Evolutionary conservation across 1,140 invertebrate genomes (phyloP).

Genomic region (Sarcophaga peregrina): DNA sequence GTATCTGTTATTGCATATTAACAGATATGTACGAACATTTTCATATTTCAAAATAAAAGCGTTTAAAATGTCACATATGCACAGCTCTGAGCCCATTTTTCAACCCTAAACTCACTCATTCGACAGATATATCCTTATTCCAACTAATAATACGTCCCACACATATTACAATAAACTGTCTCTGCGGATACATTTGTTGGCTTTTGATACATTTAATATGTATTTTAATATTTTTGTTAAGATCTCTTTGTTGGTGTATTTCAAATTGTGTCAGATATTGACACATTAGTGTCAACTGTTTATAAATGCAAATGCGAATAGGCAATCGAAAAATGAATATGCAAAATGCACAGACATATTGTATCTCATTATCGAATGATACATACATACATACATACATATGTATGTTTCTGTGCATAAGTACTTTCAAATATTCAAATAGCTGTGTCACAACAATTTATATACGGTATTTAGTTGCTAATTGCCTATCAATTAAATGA

Average conservation of each 20-base stretch:
- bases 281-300: slow-evolving; percentile 32
- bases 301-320: slow-evolving; percentile 18
- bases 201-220: slow-evolving; percentile 14
- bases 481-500: slow-evolving; percentile 38
- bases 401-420: neutral
- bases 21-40: no score
- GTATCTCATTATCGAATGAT: neutral
- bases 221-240: slow-evolving; percentile 8
- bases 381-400: neutral
- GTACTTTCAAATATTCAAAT: neutral
- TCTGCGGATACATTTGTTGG: slow-evolving; percentile 9
- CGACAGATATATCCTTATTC: no score
- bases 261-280: slow-evolving; percentile 28
- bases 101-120: no score
- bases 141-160: no score
- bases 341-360: neutral
- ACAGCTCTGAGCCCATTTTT: no score
- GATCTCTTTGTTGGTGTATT: neutral
- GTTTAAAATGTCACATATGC: neutral
- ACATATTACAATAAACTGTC: neutral
- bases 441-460: neutral
- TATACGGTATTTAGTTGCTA: slow-evolving; percentile 22
- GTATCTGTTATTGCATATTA: no score
- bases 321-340: neutral
- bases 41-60: neutral